phyloP scores from a whole-genome alignment of 2,113 vertebrate genomes.

The Oryzias curvinotus region DNA sequence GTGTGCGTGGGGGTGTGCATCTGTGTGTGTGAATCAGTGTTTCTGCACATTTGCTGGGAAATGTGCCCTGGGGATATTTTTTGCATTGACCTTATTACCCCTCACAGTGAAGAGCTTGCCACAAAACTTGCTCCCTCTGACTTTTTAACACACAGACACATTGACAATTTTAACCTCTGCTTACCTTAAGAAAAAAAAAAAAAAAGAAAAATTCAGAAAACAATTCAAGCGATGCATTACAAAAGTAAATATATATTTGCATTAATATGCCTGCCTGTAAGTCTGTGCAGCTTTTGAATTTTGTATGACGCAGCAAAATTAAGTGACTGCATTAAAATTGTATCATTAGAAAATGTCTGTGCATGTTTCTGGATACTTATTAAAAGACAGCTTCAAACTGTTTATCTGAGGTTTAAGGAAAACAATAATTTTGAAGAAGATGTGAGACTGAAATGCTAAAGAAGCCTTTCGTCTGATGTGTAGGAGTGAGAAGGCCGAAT shows the following conservation, averaged over 20 bases:
- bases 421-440: conserved; percentile 14
- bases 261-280: too few relatives aligned
- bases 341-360: too few relatives aligned
- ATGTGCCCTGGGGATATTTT: conserved; percentile 89
- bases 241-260: too few relatives aligned
- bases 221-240: too few relatives aligned
- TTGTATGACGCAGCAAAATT: too few relatives aligned
- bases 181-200: conserved; percentile 6
- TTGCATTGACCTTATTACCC: conserved; percentile 96
- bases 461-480: conserved; percentile 25
- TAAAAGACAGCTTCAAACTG: too few relatives aligned
- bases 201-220: too few relatives aligned
- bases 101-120: conserved; percentile 82
- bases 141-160: conserved; percentile 50
- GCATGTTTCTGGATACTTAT: too few relatives aligned
- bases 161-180: conserved; percentile 19
- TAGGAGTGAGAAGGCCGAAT: conserved; percentile 30
- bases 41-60: conserved; percentile 89
- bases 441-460: conserved; percentile 23
- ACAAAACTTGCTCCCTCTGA: conserved; percentile 68
- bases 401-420: too few relatives aligned
- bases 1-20: conserved; percentile 36
- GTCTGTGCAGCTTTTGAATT: too few relatives aligned
- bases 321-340: too few relatives aligned
- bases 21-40: conserved; percentile 57